A percentile compares a stretch with the other conserved stretches of the same genome.
These are phyloP conservation scores for Zaprionus lachaisei DNA, from an alignment of 1,140 invertebrate genomes.

Conservation along the genomic window DNA sequence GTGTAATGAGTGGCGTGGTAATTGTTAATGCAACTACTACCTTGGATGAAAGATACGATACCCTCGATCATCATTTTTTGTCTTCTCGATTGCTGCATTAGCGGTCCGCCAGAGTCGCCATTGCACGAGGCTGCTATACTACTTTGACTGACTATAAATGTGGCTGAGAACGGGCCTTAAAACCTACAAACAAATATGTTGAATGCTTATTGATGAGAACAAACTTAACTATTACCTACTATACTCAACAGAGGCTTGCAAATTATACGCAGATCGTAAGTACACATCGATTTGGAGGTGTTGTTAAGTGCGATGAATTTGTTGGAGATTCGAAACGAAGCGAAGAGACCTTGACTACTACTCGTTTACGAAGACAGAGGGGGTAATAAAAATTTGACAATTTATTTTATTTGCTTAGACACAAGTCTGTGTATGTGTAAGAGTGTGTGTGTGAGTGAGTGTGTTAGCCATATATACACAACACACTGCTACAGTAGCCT, in stretches of 20 bases:
- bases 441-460: not conserved
- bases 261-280: not conserved
- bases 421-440: not conserved
- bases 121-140: not conserved
- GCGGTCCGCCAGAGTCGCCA: not conserved
- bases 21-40: not conserved
- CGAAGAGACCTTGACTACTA: conserved; percentile 17
- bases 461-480: not conserved
- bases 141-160: too few species aligned
- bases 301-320: not conserved
- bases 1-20: not conserved
- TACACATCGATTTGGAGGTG: not conserved
- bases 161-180: too few species aligned
- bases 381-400: conserved; percentile 39
- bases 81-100: not conserved
- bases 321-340: not conserved
- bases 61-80: not conserved
- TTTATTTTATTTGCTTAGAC: conserved; percentile 25
- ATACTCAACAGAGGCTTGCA: not conserved
- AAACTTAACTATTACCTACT: not conserved
- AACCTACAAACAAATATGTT: not conserved
- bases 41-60: not conserved
- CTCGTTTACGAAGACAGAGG: not conserved
- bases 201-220: too few species aligned
- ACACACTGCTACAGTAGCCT: conserved; percentile 39